phyloP scores from a whole-genome alignment of 2,797 vertebrate species.

The Dendrocincla tyrannina region DNA sequence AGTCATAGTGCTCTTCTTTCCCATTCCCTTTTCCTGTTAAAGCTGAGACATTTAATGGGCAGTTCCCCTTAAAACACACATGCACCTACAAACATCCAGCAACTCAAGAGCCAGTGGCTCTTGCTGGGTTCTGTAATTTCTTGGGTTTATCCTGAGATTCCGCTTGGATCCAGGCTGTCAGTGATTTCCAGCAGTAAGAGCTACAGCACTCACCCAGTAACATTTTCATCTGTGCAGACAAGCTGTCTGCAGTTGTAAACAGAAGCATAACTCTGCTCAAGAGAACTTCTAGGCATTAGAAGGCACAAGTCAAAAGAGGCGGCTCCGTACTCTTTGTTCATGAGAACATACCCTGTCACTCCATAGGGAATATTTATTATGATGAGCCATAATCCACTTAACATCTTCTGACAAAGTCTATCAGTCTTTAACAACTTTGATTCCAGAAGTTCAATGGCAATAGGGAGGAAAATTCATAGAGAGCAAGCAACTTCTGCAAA shows the following conservation, averaged over 20 bases:
- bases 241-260: conserved; percentile 3
- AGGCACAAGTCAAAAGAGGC: background rate
- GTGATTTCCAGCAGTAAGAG: background rate
- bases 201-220: background rate
- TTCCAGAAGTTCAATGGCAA: background rate
- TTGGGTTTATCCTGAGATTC: background rate
- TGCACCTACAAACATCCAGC: background rate
- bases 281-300: background rate
- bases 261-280: background rate
- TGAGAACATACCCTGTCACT: background rate
- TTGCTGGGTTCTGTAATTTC: background rate
- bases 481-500: background rate
- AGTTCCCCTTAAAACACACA: background rate
- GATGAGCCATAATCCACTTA: background rate
- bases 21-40: background rate
- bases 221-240: background rate
- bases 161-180: background rate
- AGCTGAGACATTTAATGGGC: conserved; percentile 4
- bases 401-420: background rate
- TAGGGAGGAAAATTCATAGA: background rate
- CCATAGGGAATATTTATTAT: background rate
- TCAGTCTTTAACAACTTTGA: background rate
- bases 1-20: background rate
- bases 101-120: background rate
- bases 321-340: background rate